These are phyloP conservation scores for Temnopleurus reevesii DNA, from an alignment of 53 echinoderm and acorn worm genomes.

Conservation along the genomic window DNA sequence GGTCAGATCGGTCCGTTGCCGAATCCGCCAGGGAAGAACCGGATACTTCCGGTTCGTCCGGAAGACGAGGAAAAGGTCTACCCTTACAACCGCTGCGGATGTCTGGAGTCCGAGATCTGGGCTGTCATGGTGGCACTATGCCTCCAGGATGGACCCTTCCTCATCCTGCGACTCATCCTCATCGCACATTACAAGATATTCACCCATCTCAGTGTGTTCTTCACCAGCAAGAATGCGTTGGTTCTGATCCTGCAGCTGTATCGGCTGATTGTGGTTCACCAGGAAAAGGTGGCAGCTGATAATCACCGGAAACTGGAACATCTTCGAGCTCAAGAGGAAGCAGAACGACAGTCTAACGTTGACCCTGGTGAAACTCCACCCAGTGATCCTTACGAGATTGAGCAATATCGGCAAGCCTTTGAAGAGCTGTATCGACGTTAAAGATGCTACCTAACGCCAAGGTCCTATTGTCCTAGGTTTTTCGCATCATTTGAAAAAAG, in stretches of 20 bases:
- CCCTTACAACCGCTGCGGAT: constrained; percentile 67
- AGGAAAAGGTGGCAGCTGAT: constrained; percentile 57
- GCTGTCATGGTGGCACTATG: constrained; percentile 72
- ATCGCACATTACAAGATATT: constrained; percentile 71
- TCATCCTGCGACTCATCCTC: constrained; percentile 81
- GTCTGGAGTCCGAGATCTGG: constrained; percentile 91
- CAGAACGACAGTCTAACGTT: background rate
- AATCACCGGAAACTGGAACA: constrained; percentile 35
- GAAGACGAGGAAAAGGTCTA: constrained; percentile 75
- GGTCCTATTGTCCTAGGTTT: too few relatives aligned
- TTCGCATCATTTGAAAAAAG: too few relatives aligned
- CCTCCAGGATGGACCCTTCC: constrained; percentile 90
- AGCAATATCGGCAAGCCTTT: background rate
- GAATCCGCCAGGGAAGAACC: constrained; percentile 9
- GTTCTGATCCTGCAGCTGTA: constrained; percentile 81
- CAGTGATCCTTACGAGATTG: constrained; percentile 35
- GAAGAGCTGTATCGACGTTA: background rate
- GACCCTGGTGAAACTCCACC: background rate
- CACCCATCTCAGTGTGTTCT: constrained; percentile 85
- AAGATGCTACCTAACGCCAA: too few relatives aligned
- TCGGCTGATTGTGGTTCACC: constrained; percentile 74
- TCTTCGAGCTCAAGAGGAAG: constrained; percentile 39
- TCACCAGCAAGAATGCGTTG: constrained; percentile 83
- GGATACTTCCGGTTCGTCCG: constrained; percentile 73
- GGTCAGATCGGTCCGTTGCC: constrained; percentile 34